A percentile compares a stretch with the other conserved stretches of the same genome.
Conservation (phyloP, 1,140 invertebrate species). For the Zaprionus ornatus region DNA sequence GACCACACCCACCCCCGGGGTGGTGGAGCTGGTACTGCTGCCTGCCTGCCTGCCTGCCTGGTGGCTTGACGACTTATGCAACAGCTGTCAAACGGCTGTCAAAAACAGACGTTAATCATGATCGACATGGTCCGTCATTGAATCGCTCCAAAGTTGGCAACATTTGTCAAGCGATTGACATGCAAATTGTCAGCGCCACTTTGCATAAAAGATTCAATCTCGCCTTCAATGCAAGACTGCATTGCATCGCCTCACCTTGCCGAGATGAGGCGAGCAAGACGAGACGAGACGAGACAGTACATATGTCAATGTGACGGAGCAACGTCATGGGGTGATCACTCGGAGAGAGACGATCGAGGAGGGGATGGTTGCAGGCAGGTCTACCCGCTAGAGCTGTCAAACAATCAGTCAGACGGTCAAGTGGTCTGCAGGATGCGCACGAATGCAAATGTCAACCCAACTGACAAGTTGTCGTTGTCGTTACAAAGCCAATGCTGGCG, state of each 20-base stretch:
- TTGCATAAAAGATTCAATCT: slow-evolving; percentile 52
- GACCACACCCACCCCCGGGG: slow-evolving; percentile 41
- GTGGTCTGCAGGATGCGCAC: slow-evolving; percentile 67
- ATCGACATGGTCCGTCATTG: slow-evolving; percentile 66
- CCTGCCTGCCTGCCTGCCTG: neutral
- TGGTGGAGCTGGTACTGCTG: neutral
- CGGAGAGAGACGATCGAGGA: neutral
- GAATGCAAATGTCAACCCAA: slow-evolving; percentile 80
- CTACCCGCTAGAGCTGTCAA: slow-evolving; percentile 58
- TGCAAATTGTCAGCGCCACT: slow-evolving; percentile 77
- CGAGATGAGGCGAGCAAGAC: neutral
- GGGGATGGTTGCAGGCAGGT: neutral
- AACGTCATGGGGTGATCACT: slow-evolving; percentile 4
- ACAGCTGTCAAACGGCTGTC: slow-evolving; percentile 75
- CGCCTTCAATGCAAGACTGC: neutral
- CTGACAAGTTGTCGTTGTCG: slow-evolving; percentile 72
- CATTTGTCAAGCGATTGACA: slow-evolving; percentile 80
- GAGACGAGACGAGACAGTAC: slow-evolving; percentile 49
- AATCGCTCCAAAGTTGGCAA: slow-evolving; percentile 73
- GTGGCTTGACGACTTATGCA: slow-evolving; percentile 59
- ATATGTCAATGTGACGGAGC: slow-evolving; percentile 78
- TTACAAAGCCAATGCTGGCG: slow-evolving; percentile 35
- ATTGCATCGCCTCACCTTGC: slow-evolving; percentile 18
- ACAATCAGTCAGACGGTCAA: slow-evolving; percentile 74
- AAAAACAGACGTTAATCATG: slow-evolving; percentile 76